Conservation (phyloP, 23 tunicate genomes). For the Pegea sp. region DNA sequence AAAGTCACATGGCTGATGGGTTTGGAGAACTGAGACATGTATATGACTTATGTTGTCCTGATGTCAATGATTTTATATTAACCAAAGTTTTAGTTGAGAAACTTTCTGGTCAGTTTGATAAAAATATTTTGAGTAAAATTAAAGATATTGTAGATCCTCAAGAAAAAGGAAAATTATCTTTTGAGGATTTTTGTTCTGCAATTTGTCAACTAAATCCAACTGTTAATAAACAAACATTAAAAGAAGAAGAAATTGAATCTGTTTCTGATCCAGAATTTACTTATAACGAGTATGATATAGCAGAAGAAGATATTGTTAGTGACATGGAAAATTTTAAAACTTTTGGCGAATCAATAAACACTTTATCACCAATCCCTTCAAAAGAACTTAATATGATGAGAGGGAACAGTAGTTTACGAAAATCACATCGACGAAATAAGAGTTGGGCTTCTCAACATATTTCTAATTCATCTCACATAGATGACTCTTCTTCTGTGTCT, state of each 20-base stretch:
- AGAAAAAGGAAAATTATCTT: constrained; percentile 24
- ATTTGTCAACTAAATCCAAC: no score
- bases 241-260: constrained; percentile 43
- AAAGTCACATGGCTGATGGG: constrained; percentile 1
- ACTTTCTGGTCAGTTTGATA: constrained; percentile 45
- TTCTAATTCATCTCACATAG: neutral
- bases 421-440: constrained; percentile 26
- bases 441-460: constrained; percentile 14
- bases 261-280: constrained; percentile 82
- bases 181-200: constrained; percentile 42
- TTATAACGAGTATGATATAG: constrained; percentile 84
- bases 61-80: constrained; percentile 49
- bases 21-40: constrained; percentile 16
- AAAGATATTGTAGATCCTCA: constrained; percentile 60
- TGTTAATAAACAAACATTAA: no score
- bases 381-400: neutral
- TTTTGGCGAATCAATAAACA: constrained; percentile 20
- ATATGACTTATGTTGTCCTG: constrained; percentile 77
- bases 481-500: constrained; percentile 37
- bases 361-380: neutral
- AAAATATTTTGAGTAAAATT: constrained; percentile 13
- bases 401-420: constrained; percentile 10
- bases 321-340: constrained; percentile 67
- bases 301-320: constrained; percentile 29
- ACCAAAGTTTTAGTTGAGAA: constrained; percentile 40